Conservation (phyloP, 2,797 vertebrate genomes). For the Cheirogaleus major region DNA sequence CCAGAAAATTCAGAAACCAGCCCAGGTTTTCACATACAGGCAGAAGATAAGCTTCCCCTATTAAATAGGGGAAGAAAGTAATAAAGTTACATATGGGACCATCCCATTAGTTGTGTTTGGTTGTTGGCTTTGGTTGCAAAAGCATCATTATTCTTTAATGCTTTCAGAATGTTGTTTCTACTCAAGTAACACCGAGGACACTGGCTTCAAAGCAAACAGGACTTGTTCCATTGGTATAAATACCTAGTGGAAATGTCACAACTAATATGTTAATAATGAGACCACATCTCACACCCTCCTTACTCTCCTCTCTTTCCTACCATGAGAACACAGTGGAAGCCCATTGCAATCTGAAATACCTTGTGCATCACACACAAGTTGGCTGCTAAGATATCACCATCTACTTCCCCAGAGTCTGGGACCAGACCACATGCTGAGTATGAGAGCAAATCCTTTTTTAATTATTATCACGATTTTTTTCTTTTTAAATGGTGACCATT, state of each 20-base stretch:
- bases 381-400: not conserved
- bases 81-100: too few relatives aligned
- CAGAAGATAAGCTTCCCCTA: not conserved
- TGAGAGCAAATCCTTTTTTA: not conserved
- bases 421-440: accelerated
- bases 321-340: accelerated
- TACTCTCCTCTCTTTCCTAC: accelerated
- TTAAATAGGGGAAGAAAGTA: not conserved
- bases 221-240: not conserved
- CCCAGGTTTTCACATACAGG: not conserved
- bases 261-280: not conserved
- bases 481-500: not conserved
- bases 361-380: accelerated
- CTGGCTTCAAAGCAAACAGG: not conserved
- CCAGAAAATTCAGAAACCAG: not conserved
- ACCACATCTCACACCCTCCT: accelerated
- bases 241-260: not conserved
- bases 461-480: not conserved
- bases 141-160: not conserved
- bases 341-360: accelerated
- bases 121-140: not conserved
- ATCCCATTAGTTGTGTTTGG: not conserved
- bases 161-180: not conserved
- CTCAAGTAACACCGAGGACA: not conserved
- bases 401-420: not conserved